Conservation (phyloP, 2,113 vertebrate species). For the Leiothrix lutea region DNA sequence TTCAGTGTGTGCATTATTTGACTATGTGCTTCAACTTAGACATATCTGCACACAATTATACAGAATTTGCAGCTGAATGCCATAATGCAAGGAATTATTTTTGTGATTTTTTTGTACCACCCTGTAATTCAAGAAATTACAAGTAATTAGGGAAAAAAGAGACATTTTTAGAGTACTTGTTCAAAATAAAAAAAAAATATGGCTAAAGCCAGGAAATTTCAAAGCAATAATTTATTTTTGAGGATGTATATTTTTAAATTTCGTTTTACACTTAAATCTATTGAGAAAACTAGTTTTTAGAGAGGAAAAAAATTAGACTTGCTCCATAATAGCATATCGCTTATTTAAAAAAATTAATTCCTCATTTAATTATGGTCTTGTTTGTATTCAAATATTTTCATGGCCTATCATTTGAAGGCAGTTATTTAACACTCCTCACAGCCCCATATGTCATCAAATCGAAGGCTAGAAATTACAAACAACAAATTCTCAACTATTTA, state of each 20-base stretch:
- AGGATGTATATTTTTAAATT: neutral
- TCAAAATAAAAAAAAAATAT: neutral
- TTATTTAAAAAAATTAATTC: neutral
- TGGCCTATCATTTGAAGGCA: neutral
- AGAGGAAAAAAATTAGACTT: neutral
- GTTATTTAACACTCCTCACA: neutral
- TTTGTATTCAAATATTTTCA: neutral
- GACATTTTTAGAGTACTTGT: neutral
- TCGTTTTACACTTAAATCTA: neutral
- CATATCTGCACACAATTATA: neutral
- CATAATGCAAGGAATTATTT: fast-evolving
- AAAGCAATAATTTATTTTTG: neutral
- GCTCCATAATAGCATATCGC: neutral
- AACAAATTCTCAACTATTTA: neutral
- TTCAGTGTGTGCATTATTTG: neutral
- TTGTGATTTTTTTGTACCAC: neutral
- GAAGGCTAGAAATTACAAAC: neutral
- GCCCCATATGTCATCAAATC: neutral
- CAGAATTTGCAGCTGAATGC: neutral
- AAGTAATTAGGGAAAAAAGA: neutral
- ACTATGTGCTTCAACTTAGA: neutral
- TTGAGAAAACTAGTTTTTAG: neutral
- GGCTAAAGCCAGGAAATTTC: neutral
- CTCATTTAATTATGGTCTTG: neutral
- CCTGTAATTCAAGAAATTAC: neutral